phyloP scores from a whole-genome alignment of 2,888 invertebrate genomes.

The Taphrorychus bicolor region DNA sequence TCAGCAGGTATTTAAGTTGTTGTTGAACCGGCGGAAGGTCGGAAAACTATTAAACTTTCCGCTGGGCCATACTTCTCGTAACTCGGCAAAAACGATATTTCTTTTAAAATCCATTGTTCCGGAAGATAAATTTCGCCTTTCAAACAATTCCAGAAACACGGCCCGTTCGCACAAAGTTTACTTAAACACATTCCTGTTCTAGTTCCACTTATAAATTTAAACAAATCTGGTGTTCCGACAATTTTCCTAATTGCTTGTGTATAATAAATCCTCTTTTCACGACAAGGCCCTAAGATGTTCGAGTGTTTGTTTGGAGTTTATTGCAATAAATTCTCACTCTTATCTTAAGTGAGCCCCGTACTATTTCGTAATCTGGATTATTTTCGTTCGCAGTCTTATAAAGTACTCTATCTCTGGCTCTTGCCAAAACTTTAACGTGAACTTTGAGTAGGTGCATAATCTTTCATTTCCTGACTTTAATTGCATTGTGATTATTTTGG shows the following conservation, averaged over 20 bases:
- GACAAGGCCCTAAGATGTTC: conserved; percentile 24
- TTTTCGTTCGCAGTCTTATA: conserved; percentile 2
- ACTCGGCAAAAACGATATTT: conserved; percentile 1
- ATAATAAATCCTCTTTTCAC: conserved; percentile 27
- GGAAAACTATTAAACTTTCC: not conserved
- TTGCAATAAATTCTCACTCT: conserved; percentile 19
- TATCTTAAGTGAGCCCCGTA: not conserved
- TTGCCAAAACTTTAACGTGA: not conserved
- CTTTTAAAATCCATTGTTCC: conserved; percentile 22
- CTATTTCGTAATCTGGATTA: conserved; percentile 12
- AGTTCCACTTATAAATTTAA: conserved; percentile 25
- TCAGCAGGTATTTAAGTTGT: too few species aligned
- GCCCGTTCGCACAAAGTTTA: conserved; percentile 14
- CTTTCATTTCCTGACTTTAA: too few species aligned
- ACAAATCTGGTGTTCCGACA: conserved; percentile 27
- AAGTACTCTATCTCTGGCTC: not conserved
- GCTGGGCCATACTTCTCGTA: not conserved
- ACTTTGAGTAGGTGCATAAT: too few species aligned
- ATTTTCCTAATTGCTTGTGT: conserved; percentile 32
- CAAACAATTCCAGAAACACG: conserved; percentile 22
- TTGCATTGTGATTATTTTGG: too few species aligned
- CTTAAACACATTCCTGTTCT: conserved; percentile 24
- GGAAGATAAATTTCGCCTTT: conserved; percentile 23
- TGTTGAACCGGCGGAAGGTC: not conserved
- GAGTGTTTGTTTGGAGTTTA: conserved; percentile 22